These are phyloP conservation scores for Triplophysa bombifrons DNA, from an alignment of 2,797 vertebrate genomes.

Conservation along the genomic window DNA sequence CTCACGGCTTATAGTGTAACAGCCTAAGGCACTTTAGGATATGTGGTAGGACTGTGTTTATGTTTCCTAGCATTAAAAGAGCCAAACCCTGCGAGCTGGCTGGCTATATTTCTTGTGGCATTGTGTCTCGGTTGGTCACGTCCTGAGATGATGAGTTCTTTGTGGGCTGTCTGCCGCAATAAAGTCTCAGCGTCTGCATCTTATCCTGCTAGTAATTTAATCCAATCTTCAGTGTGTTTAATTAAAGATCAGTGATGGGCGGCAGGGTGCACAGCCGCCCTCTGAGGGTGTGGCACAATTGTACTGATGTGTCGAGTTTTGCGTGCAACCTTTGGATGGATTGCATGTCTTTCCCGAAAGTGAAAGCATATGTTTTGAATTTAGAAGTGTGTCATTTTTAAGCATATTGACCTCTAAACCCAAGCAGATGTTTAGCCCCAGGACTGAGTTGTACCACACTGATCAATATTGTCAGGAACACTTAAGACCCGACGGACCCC, in stretches of 20 bases:
- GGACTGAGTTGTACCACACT: neutral
- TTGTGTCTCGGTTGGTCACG: slow-evolving; percentile 62
- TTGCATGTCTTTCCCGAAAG: slow-evolving; percentile 10
- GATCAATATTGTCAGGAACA: slow-evolving; percentile 10
- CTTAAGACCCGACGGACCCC: neutral
- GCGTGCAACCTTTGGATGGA: slow-evolving; percentile 14
- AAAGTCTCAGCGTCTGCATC: slow-evolving; percentile 58
- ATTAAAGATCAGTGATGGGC: slow-evolving; percentile 64
- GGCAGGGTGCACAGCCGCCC: slow-evolving; percentile 22
- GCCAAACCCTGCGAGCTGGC: slow-evolving; percentile 49
- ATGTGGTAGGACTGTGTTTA: slow-evolving; percentile 45
- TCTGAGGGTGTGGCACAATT: slow-evolving; percentile 13
- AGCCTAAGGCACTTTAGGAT: neutral
- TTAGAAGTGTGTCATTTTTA: neutral
- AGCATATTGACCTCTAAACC: neutral
- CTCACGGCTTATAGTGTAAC: neutral
- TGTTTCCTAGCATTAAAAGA: slow-evolving; percentile 70
- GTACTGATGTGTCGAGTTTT: slow-evolving; percentile 15
- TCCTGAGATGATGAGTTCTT: slow-evolving; percentile 59
- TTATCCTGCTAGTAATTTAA: slow-evolving; percentile 56
- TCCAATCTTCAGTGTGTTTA: slow-evolving; percentile 64
- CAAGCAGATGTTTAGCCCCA: slow-evolving; percentile 18
- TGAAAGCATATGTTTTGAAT: neutral
- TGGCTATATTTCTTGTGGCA: slow-evolving; percentile 57
- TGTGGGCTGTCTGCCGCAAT: slow-evolving; percentile 49